phyloP scores from a whole-genome alignment of 2,888 invertebrate species.

The Lamellibrachia columna region DNA sequence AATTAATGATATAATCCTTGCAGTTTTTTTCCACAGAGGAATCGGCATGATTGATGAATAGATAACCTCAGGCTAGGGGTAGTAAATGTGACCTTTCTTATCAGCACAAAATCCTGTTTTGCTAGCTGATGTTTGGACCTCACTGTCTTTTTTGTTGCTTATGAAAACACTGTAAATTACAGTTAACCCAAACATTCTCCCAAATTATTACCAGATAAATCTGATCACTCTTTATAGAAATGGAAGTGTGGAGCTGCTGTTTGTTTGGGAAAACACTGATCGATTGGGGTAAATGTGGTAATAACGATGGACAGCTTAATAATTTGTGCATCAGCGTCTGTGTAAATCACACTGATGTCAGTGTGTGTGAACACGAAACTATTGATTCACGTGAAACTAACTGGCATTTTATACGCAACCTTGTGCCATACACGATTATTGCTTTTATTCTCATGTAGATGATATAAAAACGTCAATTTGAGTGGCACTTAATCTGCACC shows the following conservation, averaged over 20 bases:
- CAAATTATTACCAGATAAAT: neutral
- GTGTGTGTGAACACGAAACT: neutral
- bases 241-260: neutral
- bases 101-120: neutral
- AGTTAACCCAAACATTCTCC: neutral
- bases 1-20: neutral
- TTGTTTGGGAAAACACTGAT: neutral
- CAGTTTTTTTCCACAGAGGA: no score
- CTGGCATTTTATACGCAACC: neutral
- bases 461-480: neutral
- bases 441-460: neutral
- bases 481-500: neutral
- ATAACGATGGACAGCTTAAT: neutral
- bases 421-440: neutral
- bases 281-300: neutral
- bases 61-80: neutral
- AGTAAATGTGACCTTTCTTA: neutral
- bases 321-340: neutral
- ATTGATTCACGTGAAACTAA: neutral
- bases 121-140: neutral
- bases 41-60: no score
- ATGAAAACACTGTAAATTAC: neutral
- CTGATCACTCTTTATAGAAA: neutral
- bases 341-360: neutral
- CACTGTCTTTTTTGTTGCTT: neutral